These are phyloP conservation scores for Cepaea nemoralis DNA, from an alignment of 1,140 invertebrate species.

Conservation along the genomic window DNA sequence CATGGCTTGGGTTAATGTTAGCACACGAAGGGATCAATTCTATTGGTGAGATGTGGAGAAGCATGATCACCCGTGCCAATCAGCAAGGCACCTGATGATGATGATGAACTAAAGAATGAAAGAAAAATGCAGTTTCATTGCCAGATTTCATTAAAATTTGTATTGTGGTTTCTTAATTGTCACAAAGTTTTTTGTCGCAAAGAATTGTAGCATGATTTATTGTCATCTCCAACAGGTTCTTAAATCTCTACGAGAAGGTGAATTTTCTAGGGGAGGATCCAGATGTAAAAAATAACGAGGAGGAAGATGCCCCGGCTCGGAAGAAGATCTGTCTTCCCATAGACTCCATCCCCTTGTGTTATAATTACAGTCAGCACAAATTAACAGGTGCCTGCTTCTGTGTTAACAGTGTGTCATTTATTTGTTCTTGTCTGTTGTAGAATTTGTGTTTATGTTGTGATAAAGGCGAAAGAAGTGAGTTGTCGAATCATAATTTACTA, in stretches of 20 bases:
- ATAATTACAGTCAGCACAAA: conserved; percentile 87
- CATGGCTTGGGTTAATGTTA: too few relatives aligned
- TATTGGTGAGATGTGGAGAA: too few relatives aligned
- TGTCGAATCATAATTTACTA: too few relatives aligned
- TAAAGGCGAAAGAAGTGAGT: not conserved
- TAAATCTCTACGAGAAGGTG: conserved; percentile 87
- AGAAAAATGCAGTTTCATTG: too few relatives aligned
- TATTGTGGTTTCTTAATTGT: too few relatives aligned
- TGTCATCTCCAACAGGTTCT: conserved; percentile 76
- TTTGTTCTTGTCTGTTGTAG: not conserved
- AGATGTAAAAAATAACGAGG: conserved; percentile 72
- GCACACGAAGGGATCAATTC: too few relatives aligned
- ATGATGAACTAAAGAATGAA: too few relatives aligned
- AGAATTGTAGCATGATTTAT: too few relatives aligned
- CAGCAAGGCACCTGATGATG: too few relatives aligned
- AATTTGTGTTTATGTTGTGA: not conserved
- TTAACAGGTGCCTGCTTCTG: conserved; percentile 77
- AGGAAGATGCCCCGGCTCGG: conserved; percentile 80
- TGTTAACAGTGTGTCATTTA: not conserved
- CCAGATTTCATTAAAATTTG: too few relatives aligned
- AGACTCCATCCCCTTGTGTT: conserved; percentile 79
- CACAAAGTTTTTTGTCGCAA: too few relatives aligned
- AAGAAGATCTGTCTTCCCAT: conserved; percentile 61
- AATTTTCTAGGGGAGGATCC: conserved; percentile 86
- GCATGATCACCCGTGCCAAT: too few relatives aligned